Percentiles rank a stretch among this genome's conserved stretches.
Evolutionary conservation across 2,113 vertebrate species (phyloP).

Genomic region (Forbesichthys papilliferus): DNA sequence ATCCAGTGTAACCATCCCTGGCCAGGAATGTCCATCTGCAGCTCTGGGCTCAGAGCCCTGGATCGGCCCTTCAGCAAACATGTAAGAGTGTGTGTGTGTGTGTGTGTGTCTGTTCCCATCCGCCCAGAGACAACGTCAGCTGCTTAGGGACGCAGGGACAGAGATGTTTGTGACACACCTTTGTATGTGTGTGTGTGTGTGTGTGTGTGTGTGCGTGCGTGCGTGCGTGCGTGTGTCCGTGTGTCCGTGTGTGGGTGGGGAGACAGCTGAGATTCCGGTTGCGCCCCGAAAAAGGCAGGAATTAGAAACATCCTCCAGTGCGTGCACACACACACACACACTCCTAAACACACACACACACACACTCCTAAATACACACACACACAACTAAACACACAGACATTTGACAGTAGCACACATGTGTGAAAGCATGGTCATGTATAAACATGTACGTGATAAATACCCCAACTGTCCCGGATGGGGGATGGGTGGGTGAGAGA

Average conservation of each 20-base stretch:
- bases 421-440: conserved; percentile 36
- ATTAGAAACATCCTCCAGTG: conserved; percentile 74
- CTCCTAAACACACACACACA: neutral
- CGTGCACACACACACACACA: conserved; percentile 34
- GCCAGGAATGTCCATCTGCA: conserved; percentile 75
- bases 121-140: conserved; percentile 65
- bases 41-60: conserved; percentile 17
- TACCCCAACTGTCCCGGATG: neutral
- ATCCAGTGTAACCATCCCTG: conserved; percentile 65
- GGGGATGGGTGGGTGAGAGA: neutral
- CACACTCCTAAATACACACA: too few relatives aligned
- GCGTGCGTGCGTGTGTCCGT: conserved; percentile 21
- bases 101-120: conserved; percentile 30
- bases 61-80: conserved; percentile 11
- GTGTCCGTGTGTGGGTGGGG: conserved; percentile 34
- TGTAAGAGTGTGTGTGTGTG: conserved; percentile 18
- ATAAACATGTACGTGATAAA: conserved; percentile 50
- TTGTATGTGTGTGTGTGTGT: conserved; percentile 23
- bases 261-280: conserved; percentile 81
- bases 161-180: conserved; percentile 71
- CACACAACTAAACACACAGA: conserved; percentile 50
- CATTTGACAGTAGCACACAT: conserved; percentile 56
- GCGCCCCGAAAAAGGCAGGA: conserved; percentile 71
- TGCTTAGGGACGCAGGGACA: conserved; percentile 56
- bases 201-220: conserved; percentile 28